Percentiles rank a stretch among this genome's conserved stretches.
Conservation (phyloP, 2,888 invertebrate genomes). For the Diplolepis rosae region DNA sequence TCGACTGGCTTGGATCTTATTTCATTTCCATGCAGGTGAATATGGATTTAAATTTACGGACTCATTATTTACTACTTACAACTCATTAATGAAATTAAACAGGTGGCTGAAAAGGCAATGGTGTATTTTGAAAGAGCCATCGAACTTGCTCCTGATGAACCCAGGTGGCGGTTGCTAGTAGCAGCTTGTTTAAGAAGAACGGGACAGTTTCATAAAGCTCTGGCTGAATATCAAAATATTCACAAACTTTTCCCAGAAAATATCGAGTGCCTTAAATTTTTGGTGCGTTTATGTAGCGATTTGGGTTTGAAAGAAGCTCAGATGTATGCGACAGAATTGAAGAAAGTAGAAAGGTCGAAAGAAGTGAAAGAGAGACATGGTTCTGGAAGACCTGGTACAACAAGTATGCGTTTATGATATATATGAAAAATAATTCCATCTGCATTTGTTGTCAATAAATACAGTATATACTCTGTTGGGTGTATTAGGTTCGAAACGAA, state of each 20-base stretch:
- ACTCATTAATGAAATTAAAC: constrained; percentile 18
- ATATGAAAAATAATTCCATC: too few species aligned
- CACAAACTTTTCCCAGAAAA: constrained; percentile 95
- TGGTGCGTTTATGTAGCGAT: constrained; percentile 91
- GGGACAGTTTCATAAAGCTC: constrained; percentile 89
- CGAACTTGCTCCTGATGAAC: constrained; percentile 75
- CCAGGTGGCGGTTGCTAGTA: constrained; percentile 89
- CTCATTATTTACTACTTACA: constrained; percentile 17
- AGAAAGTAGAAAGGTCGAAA: constrained; percentile 80
- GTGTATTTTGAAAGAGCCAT: constrained; percentile 88
- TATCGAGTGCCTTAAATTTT: constrained; percentile 91
- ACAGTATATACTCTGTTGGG: too few species aligned
- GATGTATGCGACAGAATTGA: constrained; percentile 88
- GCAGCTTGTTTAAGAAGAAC: constrained; percentile 89
- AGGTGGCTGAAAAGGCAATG: constrained; percentile 89
- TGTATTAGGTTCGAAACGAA: too few species aligned
- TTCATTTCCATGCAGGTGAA: constrained; percentile 86
- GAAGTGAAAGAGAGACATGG: constrained; percentile 77
- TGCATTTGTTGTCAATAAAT: too few species aligned
- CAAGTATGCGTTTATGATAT: too few species aligned
- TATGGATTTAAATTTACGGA: neutral
- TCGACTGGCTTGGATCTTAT: constrained; percentile 92
- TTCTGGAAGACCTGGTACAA: constrained; percentile 76
- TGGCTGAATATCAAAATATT: constrained; percentile 88
- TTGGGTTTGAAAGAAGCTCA: constrained; percentile 93